A percentile compares a stretch with the other conserved stretches of the same genome.
phyloP scores from a whole-genome alignment of 2,113 vertebrate species.

The Amblyopsis rosae region DNA sequence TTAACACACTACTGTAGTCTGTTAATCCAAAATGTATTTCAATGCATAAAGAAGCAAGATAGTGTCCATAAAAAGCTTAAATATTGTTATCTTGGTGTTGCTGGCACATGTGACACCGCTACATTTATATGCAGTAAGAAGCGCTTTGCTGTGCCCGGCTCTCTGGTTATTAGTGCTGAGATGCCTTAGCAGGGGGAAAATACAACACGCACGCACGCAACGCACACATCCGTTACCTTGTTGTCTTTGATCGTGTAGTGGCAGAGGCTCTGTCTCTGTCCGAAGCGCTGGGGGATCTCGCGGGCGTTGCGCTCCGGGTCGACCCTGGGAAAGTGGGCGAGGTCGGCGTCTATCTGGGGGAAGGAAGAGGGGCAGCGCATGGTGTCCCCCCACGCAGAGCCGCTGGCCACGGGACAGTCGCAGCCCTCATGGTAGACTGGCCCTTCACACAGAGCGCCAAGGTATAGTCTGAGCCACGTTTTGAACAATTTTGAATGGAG shows the following conservation, averaged over 20 bases:
- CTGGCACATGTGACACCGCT: too few relatives aligned
- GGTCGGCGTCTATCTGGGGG: constrained; percentile 87
- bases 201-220: neutral
- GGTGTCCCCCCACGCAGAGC: constrained; percentile 79
- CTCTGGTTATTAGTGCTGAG: too few relatives aligned
- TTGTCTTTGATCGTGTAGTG: constrained; percentile 97
- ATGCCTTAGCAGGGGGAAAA: too few relatives aligned
- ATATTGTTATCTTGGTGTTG: too few relatives aligned
- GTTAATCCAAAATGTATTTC: too few relatives aligned
- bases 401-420: constrained; percentile 85
- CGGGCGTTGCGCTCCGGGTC: constrained; percentile 86
- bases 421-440: constrained; percentile 93
- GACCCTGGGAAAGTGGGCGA: constrained; percentile 79
- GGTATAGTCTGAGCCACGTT: neutral
- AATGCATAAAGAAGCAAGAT: too few relatives aligned
- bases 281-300: constrained; percentile 91
- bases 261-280: constrained; percentile 93
- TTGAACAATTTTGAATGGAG: too few relatives aligned
- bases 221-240: constrained; percentile 71
- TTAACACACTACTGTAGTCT: too few relatives aligned
- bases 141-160: too few relatives aligned
- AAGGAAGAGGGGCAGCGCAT: constrained; percentile 88
- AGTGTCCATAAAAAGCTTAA: too few relatives aligned
- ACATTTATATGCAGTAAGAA: too few relatives aligned
- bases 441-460: constrained; percentile 69